Conservation (phyloP, 1,140 invertebrate species). For the Ptiloglossa arizonensis region DNA sequence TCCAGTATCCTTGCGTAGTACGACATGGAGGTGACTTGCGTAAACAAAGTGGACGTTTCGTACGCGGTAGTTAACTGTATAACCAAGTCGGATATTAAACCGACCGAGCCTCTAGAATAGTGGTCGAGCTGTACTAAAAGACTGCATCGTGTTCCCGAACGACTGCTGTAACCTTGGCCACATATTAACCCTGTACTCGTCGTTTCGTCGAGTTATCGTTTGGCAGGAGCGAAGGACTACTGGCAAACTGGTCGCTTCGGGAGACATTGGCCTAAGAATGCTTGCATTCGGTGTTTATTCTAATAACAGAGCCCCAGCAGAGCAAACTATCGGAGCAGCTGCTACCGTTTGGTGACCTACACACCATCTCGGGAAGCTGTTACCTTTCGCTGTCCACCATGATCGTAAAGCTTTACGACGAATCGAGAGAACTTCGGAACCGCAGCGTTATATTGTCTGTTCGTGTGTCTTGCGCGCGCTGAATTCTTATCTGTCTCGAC, state of each 20-base stretch:
- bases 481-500: slow-evolving; percentile 16
- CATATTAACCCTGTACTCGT: slow-evolving; percentile 19
- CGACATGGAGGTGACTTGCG: slow-evolving; percentile 7
- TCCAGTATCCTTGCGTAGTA: background rate
- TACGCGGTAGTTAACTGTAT: slow-evolving; percentile 42
- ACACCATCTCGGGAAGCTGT: slow-evolving; percentile 1
- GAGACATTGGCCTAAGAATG: slow-evolving; percentile 14
- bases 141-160: slow-evolving; percentile 11
- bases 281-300: slow-evolving; percentile 45
- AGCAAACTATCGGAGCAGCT: slow-evolving; percentile 45
- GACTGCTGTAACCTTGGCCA: slow-evolving; percentile 14
- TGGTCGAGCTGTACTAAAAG: background rate
- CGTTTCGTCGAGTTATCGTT: slow-evolving; percentile 31
- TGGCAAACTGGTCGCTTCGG: background rate
- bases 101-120: background rate
- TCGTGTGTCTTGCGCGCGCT: background rate
- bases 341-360: slow-evolving; percentile 1
- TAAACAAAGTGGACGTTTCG: slow-evolving; percentile 47
- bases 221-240: background rate
- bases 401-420: slow-evolving; percentile 38
- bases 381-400: slow-evolving; percentile 14
- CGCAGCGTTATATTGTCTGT: background rate
- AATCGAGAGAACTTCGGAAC: slow-evolving; percentile 12
- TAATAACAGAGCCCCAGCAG: slow-evolving; percentile 15
- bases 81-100: slow-evolving; percentile 57